Evolutionary conservation across 2,888 invertebrate genomes (phyloP).

Genomic region (Colostygia pectinataria): DNA sequence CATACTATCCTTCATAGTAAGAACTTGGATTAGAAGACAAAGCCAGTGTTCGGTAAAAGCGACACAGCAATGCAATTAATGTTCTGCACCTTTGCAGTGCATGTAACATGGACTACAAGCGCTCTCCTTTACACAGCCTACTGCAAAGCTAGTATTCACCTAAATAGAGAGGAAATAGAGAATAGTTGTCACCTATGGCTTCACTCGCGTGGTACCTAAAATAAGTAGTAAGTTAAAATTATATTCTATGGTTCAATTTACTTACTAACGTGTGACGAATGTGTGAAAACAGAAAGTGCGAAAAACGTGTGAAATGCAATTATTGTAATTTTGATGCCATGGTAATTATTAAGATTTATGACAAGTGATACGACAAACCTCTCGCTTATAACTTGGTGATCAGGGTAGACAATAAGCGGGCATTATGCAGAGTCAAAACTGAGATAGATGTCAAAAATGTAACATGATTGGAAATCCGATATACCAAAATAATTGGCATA

Average conservation of each 20-base stretch:
- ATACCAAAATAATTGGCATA: slow-evolving; percentile 48
- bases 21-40: neutral
- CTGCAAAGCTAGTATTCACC: neutral
- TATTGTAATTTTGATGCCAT: too few relatives aligned
- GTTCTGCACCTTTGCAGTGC: slow-evolving; percentile 15
- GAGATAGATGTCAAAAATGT: slow-evolving; percentile 1
- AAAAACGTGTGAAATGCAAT: too few relatives aligned
- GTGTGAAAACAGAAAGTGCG: too few relatives aligned
- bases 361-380: too few relatives aligned
- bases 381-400: too few relatives aligned
- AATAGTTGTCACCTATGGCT: too few relatives aligned
- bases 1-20: neutral
- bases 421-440: neutral
- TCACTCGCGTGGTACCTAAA: too few relatives aligned
- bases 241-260: too few relatives aligned
- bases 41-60: slow-evolving; percentile 1
- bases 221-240: too few relatives aligned
- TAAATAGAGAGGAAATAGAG: too few relatives aligned
- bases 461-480: slow-evolving; percentile 1
- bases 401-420: neutral
- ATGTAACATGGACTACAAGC: neutral
- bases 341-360: too few relatives aligned
- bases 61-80: slow-evolving; percentile 22
- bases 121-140: neutral
- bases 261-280: too few relatives aligned